Percentiles rank a stretch among this genome's conserved stretches.
phyloP scores from a whole-genome alignment of 2,113 vertebrate genomes.

The Clinocottus analis region DNA sequence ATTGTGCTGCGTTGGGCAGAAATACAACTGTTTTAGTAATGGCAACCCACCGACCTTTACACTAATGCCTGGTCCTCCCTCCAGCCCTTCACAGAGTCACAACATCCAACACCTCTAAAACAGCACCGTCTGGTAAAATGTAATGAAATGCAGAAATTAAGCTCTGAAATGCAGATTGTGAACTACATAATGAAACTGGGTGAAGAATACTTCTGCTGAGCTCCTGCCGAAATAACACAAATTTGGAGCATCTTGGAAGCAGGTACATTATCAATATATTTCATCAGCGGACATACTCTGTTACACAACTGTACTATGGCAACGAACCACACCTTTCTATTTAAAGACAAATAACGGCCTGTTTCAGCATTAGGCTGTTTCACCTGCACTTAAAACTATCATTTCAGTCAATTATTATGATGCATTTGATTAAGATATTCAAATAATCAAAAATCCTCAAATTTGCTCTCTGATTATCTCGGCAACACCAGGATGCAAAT shows the following conservation, averaged over 20 bases:
- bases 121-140: conserved; percentile 1
- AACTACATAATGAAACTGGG: not conserved
- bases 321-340: not conserved
- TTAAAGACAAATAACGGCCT: not conserved
- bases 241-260: not conserved
- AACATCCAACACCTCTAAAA: conserved; percentile 19
- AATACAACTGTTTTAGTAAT: conserved; percentile 65
- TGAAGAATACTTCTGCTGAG: not conserved
- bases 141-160: conserved; percentile 14
- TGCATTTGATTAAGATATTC: conserved; percentile 34
- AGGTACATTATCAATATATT: not conserved
- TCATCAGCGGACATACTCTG: not conserved
- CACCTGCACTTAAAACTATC: conserved; percentile 15
- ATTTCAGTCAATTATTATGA: conserved; percentile 23
- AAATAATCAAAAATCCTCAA: conserved; percentile 46
- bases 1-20: conserved; percentile 68
- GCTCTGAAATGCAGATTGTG: conserved; percentile 13
- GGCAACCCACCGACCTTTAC: conserved; percentile 61
- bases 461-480: conserved; percentile 50
- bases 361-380: conserved; percentile 17
- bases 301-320: not conserved
- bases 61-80: conserved; percentile 20
- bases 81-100: not conserved
- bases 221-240: not conserved
- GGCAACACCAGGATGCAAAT: conserved; percentile 40